A percentile compares a stretch with the other conserved stretches of the same genome.
Conservation (phyloP, 1,140 invertebrate genomes). For the Oncopeltus fasciatus region DNA sequence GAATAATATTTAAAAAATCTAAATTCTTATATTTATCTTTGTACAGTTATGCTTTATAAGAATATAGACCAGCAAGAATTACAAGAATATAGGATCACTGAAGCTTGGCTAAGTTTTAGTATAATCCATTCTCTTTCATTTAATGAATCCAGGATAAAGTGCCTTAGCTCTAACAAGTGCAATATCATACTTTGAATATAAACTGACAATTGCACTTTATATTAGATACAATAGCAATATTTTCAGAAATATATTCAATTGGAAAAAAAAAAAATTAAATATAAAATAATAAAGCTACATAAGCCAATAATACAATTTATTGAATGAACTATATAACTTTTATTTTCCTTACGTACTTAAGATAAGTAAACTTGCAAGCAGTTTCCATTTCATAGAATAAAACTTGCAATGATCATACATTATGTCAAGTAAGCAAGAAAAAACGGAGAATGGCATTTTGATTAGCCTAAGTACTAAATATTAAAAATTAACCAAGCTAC, state of each 20-base stretch:
- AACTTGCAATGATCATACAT: background rate
- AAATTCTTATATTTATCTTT: slow-evolving; percentile 15
- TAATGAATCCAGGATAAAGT: background rate
- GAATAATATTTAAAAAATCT: slow-evolving; percentile 14
- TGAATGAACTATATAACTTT: background rate
- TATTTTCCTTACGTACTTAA: slow-evolving; percentile 5
- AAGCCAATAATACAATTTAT: background rate
- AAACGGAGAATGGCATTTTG: background rate
- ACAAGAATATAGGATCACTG: slow-evolving; percentile 7
- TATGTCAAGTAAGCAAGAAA: slow-evolving; percentile 11
- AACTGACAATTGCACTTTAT: background rate
- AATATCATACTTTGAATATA: background rate
- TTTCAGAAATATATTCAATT: background rate
- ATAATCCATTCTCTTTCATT: background rate
- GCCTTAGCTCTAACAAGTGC: background rate
- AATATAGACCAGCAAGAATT: slow-evolving; percentile 12
- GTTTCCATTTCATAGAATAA: background rate
- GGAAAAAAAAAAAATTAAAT: background rate
- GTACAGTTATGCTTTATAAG: slow-evolving; percentile 4
- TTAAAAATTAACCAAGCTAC: slow-evolving; percentile 15
- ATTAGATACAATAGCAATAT: background rate
- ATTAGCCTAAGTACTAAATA: background rate
- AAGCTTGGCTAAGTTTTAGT: slow-evolving; percentile 16
- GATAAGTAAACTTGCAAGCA: background rate
- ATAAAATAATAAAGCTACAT: background rate